Evolutionary conservation across 2,888 invertebrate species (phyloP).

Genomic region (Cryptocheilus praepositus): DNA sequence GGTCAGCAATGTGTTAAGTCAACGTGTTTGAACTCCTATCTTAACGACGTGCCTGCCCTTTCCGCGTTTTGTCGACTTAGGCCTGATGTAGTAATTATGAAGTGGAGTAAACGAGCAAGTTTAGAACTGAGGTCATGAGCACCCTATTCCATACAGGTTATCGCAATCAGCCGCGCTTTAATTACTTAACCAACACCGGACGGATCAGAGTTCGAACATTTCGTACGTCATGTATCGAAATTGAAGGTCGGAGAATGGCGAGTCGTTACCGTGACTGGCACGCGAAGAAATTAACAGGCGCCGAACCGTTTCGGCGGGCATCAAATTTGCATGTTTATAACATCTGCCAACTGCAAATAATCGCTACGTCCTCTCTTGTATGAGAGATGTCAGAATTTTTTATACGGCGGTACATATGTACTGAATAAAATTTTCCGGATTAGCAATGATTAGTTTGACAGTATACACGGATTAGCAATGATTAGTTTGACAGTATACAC

Average conservation of each 20-base stretch:
- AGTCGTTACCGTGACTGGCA: not conserved
- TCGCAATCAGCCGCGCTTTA: constrained; percentile 24
- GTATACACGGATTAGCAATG: too few relatives aligned
- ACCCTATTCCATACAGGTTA: constrained; percentile 22
- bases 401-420: too few relatives aligned
- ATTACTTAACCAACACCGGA: constrained; percentile 25
- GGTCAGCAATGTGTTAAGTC: too few relatives aligned
- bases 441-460: too few relatives aligned
- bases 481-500: too few relatives aligned
- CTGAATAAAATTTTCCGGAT: too few relatives aligned
- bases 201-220: constrained; percentile 9
- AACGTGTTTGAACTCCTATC: not conserved
- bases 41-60: not conserved
- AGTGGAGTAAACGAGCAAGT: not conserved
- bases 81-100: too few relatives aligned
- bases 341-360: not conserved
- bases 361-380: not conserved
- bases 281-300: not conserved
- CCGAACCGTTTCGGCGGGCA: not conserved
- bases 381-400: too few relatives aligned
- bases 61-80: not conserved
- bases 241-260: not conserved
- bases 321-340: not conserved
- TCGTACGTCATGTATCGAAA: not conserved
- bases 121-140: constrained; percentile 29